These are phyloP conservation scores for Megaceryle maxima DNA, from an alignment of 2,113 vertebrate species.

Conservation along the genomic window DNA sequence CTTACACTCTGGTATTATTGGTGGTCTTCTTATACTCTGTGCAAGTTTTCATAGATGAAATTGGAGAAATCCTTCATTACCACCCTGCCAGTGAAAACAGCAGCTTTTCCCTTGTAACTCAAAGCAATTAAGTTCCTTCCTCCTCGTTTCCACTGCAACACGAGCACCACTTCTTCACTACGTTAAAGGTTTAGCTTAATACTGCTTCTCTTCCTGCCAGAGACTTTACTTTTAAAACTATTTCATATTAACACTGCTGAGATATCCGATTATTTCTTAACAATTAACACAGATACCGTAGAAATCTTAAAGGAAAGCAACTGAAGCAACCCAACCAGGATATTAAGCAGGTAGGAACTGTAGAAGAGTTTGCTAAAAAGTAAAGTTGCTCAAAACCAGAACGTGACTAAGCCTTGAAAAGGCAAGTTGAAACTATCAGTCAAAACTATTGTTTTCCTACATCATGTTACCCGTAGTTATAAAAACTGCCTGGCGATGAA, in stretches of 20 bases:
- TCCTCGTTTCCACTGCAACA: neutral
- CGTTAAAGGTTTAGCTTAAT: neutral
- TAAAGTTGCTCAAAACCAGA: neutral
- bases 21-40: neutral
- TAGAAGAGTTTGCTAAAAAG: neutral
- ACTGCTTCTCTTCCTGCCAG: neutral
- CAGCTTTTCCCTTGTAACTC: neutral
- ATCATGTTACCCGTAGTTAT: slow-evolving; percentile 61
- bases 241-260: neutral
- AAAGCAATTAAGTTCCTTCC: neutral
- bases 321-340: neutral
- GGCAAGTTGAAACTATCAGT: slow-evolving; percentile 24
- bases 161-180: neutral
- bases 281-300: neutral
- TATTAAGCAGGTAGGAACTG: neutral
- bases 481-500: slow-evolving; percentile 69
- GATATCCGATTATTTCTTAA: neutral
- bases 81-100: neutral
- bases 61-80: neutral
- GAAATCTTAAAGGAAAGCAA: neutral
- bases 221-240: neutral
- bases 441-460: slow-evolving; percentile 57
- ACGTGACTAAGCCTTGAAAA: neutral
- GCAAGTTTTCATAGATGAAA: neutral
- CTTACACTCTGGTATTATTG: too few species aligned